Evolutionary conservation across 2,888 invertebrate species (phyloP).

Genomic region (Orthosia gracilis): DNA sequence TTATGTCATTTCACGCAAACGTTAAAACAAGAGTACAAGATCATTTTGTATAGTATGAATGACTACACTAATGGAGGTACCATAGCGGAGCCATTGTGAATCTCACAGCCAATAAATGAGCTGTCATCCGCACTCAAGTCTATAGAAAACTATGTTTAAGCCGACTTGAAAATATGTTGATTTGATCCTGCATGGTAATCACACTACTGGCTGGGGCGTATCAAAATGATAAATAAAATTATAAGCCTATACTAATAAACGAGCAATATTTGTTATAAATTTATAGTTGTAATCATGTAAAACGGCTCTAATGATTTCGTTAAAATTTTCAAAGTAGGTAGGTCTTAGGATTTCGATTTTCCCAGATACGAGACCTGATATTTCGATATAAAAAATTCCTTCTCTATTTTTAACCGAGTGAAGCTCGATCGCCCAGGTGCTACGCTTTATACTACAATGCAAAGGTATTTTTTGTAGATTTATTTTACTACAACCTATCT

Average conservation of each 20-base stretch:
- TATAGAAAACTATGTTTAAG: slow-evolving; percentile 42
- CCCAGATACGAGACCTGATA: no score
- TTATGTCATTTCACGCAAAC: slow-evolving; percentile 1
- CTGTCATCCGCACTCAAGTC: slow-evolving; percentile 53
- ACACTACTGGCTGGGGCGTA: not conserved
- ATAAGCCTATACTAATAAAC: not conserved
- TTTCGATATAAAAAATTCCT: no score
- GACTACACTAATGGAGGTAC: slow-evolving; percentile 39
- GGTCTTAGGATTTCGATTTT: no score
- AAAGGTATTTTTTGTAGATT: not conserved
- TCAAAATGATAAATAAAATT: slow-evolving; percentile 8
- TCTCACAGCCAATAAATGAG: slow-evolving; percentile 54
- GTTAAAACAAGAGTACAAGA: slow-evolving; percentile 35
- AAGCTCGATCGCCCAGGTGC: no score
- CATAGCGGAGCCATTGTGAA: slow-evolving; percentile 47
- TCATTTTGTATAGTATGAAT: slow-evolving; percentile 49
- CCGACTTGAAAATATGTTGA: slow-evolving; percentile 19
- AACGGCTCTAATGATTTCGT: no score
- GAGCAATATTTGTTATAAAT: no score
- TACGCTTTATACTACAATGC: no score
- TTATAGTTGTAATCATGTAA: no score
- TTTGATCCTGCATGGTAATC: slow-evolving; percentile 12
- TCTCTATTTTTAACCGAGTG: no score
- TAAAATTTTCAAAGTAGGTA: no score
- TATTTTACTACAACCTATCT: no score